Evolutionary conservation across 2,113 vertebrate species (phyloP).

Genomic region (Bungarus multicinctus): DNA sequence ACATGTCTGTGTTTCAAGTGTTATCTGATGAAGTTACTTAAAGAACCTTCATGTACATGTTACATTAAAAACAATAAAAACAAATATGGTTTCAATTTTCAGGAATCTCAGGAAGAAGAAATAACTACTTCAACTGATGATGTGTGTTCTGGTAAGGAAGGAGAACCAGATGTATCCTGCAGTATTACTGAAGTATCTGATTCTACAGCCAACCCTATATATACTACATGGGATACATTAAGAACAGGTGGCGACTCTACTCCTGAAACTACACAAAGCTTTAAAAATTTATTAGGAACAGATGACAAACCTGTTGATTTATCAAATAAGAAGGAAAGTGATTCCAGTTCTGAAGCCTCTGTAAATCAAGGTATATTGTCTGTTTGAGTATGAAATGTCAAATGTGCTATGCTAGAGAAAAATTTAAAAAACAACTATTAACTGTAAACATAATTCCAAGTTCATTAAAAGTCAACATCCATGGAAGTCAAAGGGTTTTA

Average conservation of each 20-base stretch:
- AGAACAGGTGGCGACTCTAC: constrained; percentile 43
- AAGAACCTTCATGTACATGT: not conserved
- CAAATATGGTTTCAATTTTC: constrained; percentile 14
- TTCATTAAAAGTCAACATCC: not conserved
- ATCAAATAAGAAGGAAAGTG: constrained; percentile 78
- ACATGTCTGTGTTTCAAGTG: not conserved
- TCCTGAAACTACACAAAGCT: not conserved
- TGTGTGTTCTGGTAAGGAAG: constrained; percentile 19
- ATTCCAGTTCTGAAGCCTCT: constrained; percentile 55
- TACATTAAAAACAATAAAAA: not conserved
- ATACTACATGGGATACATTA: constrained; percentile 26
- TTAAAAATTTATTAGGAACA: constrained; percentile 33
- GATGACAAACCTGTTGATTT: constrained; percentile 83
- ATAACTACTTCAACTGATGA: constrained; percentile 41
- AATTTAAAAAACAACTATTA: not conserved
- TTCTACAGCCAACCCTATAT: constrained; percentile 35
- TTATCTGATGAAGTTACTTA: not conserved
- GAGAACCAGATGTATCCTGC: constrained; percentile 1
- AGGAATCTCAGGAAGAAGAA: constrained; percentile 52
- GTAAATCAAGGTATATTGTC: constrained; percentile 64
- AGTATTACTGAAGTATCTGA: constrained; percentile 50
- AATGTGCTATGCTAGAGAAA: not conserved
- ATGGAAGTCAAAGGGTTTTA: not conserved
- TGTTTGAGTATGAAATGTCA: not conserved
- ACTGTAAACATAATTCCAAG: not conserved